phyloP scores from a whole-genome alignment of 2,113 vertebrate genomes.

The Amia ocellicauda region DNA sequence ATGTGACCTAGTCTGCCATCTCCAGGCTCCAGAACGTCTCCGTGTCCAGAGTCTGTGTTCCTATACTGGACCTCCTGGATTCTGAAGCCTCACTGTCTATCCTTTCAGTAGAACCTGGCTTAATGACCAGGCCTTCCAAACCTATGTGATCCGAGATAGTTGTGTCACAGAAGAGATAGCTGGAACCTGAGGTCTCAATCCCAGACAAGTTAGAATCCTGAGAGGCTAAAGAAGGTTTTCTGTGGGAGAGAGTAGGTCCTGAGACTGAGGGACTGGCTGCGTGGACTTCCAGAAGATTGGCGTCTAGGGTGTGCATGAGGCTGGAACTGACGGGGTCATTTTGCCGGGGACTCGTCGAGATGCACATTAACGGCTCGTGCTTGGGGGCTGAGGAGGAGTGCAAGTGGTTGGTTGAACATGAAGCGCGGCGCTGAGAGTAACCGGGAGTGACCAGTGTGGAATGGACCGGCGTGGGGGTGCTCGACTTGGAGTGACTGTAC shows the following conservation, averaged over 20 bases:
- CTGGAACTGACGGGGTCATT: conserved; percentile 49
- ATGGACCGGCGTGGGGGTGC: conserved; percentile 47
- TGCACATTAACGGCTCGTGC: conserved; percentile 26
- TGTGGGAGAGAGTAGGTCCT: background rate
- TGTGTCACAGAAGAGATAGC: conserved; percentile 30
- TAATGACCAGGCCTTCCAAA: conserved; percentile 59
- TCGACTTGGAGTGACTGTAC: conserved; percentile 30
- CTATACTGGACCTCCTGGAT: conserved; percentile 53
- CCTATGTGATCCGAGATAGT: conserved; percentile 37
- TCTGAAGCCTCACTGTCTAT: conserved; percentile 53
- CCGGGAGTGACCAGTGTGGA: conserved; percentile 40
- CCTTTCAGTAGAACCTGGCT: conserved; percentile 48
- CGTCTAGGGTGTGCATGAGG: conserved; percentile 32
- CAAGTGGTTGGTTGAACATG: conserved; percentile 43
- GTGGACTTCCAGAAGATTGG: background rate
- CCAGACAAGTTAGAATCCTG: background rate
- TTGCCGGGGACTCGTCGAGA: conserved; percentile 37
- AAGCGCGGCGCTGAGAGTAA: conserved; percentile 45
- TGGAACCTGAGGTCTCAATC: background rate
- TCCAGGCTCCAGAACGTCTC: conserved; percentile 68
- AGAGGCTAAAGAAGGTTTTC: background rate
- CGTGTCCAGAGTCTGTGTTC: conserved; percentile 57
- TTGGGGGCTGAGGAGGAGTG: conserved; percentile 26
- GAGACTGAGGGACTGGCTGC: background rate
- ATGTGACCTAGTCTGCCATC: conserved; percentile 36